phyloP scores from a whole-genome alignment of 2,113 vertebrate genomes.

The Eurystomus gularis region DNA sequence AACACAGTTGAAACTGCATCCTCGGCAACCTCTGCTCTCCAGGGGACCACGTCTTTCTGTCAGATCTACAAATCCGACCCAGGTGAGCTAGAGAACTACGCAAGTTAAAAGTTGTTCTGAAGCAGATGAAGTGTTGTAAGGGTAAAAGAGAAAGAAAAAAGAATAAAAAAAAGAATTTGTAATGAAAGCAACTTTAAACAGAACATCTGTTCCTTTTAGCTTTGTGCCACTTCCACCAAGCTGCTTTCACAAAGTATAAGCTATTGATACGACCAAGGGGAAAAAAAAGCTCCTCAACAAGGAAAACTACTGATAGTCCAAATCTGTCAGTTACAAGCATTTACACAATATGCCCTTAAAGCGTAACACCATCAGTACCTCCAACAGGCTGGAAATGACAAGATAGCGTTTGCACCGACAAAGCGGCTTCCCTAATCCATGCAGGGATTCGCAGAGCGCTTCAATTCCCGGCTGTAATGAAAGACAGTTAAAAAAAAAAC shows the following conservation, averaged over 20 bases:
- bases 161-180: not conserved
- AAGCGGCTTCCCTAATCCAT: not conserved
- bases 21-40: not conserved
- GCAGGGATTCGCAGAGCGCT: not conserved
- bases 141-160: not conserved
- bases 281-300: not conserved
- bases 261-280: not conserved
- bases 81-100: not conserved
- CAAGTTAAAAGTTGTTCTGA: not conserved
- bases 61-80: not conserved
- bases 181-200: constrained; percentile 27
- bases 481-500: not conserved
- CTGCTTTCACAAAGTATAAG: not conserved
- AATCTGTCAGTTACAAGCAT: not conserved
- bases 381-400: not conserved
- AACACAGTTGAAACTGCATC: fast-evolving
- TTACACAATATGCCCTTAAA: not conserved
- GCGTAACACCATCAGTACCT: not conserved
- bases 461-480: not conserved
- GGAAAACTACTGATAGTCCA: not conserved
- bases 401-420: not conserved
- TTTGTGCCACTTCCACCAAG: not conserved
- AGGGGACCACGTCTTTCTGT: not conserved
- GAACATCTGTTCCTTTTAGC: constrained; percentile 21
- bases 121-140: not conserved